Evolutionary conservation across 2,888 invertebrate species (phyloP), one percentile per base, ranked within the genome.

Genomic region (Troilus luridus): DNA sequence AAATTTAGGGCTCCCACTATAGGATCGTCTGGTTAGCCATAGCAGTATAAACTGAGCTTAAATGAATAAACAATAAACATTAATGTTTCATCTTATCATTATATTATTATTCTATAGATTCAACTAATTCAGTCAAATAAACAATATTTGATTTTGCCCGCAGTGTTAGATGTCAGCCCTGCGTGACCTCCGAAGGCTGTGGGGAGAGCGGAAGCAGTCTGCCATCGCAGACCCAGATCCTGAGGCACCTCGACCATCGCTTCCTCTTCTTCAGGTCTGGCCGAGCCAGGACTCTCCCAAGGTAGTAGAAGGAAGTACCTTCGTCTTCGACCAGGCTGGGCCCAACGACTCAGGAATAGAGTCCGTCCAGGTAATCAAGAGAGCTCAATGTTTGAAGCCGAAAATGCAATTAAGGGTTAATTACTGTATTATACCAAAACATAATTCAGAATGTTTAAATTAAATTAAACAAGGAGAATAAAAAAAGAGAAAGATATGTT

Each of bases 271-370:
- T 24, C 93, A 96, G 94, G 96, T 96, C 93, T 96, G 96, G 96
- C 96, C 96, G 81, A 96, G 96, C 94, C 94, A 95, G 94, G 96
- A 96, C 93, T 96, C 96, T 41, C 96, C 96, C 21, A 96, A 96
- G 93, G 95, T 96, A 62, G 96, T 96, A 6, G 94, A 94, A 92
- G 94, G 93, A 12, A 96, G 96, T 93, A 96, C 96, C 92, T 96
- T 96, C 94, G 95, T 96, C 90, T 96, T 96, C 93, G 91, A 92
- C 60, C 92, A 92, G 56, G 89, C 91, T 41, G 91, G 90, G 62
- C 93, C 93, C 89, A 92, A 95, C 93, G 96, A 97, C 94, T 96
- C 96, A 27, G 96, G 96, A 92, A 97, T 96, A 93, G 96, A 96
- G 93, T 96, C 96, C 21, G 95, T 96, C 92, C 96, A 96, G 95